Conservation (phyloP, 1,140 invertebrate species). For the Rhopalosiphum padi region DNA sequence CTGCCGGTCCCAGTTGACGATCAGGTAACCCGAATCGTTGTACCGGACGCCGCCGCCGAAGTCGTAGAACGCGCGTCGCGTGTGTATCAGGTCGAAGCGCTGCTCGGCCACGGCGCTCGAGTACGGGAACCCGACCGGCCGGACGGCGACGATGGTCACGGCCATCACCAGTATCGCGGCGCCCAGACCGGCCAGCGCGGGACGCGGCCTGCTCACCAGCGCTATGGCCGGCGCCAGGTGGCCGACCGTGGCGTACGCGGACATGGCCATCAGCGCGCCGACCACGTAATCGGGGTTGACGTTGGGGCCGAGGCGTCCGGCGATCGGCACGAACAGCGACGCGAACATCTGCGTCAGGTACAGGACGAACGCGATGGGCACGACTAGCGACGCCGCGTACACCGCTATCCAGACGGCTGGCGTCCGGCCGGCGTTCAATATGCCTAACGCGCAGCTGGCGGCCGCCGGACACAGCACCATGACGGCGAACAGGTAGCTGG, state of each 20-base stretch:
- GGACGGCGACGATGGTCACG: neutral
- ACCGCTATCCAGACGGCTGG: constrained; percentile 1
- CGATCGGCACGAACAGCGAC: constrained; percentile 5
- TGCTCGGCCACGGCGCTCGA: neutral
- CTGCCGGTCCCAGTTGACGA: constrained; percentile 34
- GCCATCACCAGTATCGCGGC: neutral
- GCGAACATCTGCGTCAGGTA: constrained; percentile 39
- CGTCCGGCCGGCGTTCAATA: neutral
- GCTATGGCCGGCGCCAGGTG: constrained; percentile 1
- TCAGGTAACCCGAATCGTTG: neutral
- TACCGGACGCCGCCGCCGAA: neutral
- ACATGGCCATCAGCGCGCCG: neutral
- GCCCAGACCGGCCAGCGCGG: neutral
- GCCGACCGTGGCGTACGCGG: constrained; percentile 21
- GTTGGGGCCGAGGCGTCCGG: constrained; percentile 17
- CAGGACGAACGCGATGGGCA: neutral
- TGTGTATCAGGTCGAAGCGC: constrained; percentile 17
- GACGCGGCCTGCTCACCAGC: neutral
- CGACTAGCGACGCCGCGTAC: neutral
- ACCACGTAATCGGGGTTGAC: constrained; percentile 17
- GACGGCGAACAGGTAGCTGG: constrained; percentile 1
- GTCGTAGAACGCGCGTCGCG: neutral
- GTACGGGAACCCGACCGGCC: constrained; percentile 35
- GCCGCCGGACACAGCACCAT: constrained; percentile 3
- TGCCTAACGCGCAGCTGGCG: neutral